phyloP scores from a whole-genome alignment of 2,888 invertebrate species.

The Stenolophus ochropezus region DNA sequence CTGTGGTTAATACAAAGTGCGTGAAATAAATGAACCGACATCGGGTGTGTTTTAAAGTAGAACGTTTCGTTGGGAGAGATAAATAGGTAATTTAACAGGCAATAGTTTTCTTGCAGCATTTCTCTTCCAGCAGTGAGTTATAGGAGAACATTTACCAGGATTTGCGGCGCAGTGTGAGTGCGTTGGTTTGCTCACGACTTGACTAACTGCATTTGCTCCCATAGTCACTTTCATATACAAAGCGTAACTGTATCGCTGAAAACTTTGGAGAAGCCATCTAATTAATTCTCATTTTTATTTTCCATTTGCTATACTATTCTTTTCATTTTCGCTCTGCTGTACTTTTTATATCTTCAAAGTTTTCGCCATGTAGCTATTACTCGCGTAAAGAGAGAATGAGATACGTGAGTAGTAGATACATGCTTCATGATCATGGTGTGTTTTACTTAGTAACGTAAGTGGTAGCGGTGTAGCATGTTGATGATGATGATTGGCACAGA shows the following conservation, averaged over 20 bases:
- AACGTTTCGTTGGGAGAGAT: not conserved
- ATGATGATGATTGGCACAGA: constrained; percentile 9
- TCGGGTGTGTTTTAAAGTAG: not conserved
- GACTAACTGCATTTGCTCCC: constrained; percentile 26
- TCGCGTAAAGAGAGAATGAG: not conserved
- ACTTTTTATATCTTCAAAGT: constrained; percentile 29
- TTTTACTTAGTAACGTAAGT: not conserved
- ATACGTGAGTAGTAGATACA: not conserved
- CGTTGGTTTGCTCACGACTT: not conserved
- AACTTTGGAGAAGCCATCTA: constrained; percentile 26
- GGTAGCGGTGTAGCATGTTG: not conserved
- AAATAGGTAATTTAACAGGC: not conserved
- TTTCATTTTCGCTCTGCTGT: not conserved
- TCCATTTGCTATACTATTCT: not conserved
- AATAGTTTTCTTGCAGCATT: not conserved
- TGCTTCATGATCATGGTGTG: not conserved
- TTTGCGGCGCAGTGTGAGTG: constrained; percentile 10
- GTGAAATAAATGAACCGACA: not conserved
- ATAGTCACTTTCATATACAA: constrained; percentile 1
- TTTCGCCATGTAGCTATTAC: constrained; percentile 4
- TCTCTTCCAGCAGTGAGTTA: constrained; percentile 1
- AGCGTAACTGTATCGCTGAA: constrained; percentile 37
- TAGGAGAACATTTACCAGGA: not conserved
- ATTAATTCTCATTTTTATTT: not conserved
- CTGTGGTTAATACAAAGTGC: not conserved